These are phyloP conservation scores for Ectemnius lituratus DNA, from an alignment of 2,888 invertebrate genomes.

Conservation along the genomic window DNA sequence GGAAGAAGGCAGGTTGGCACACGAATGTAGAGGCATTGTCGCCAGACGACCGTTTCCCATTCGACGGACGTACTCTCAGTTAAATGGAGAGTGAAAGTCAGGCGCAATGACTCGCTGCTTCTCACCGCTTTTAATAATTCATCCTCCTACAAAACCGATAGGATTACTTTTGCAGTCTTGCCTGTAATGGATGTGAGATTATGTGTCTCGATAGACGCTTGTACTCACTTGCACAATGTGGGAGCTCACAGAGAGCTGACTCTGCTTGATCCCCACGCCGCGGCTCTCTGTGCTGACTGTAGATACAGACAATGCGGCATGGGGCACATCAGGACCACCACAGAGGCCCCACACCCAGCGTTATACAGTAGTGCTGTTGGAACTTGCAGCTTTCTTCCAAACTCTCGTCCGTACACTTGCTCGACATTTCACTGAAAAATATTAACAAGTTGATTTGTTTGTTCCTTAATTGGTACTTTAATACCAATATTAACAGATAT, in stretches of 20 bases:
- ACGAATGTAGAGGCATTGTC: conserved; percentile 91
- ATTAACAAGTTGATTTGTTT: neutral
- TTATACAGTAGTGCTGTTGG: conserved; percentile 80
- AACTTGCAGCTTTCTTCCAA: conserved; percentile 71
- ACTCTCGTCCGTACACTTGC: conserved; percentile 71
- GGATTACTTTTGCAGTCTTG: neutral
- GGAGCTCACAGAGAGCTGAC: conserved; percentile 84
- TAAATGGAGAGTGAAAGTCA: conserved; percentile 88
- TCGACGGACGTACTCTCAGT: conserved; percentile 88
- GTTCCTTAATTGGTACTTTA: neutral
- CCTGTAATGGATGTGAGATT: too few species aligned
- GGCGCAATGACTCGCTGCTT: conserved; percentile 84
- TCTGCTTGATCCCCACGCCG: conserved; percentile 84
- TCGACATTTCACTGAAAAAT: conserved; percentile 73
- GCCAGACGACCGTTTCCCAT: conserved; percentile 91
- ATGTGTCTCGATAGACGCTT: neutral
- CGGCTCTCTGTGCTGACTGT: conserved; percentile 84
- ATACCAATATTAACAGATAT: neutral
- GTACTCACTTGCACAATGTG: conserved; percentile 77
- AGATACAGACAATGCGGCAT: conserved; percentile 84
- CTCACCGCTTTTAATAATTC: conserved; percentile 83
- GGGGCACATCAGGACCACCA: conserved; percentile 99
- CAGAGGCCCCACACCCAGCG: conserved; percentile 99
- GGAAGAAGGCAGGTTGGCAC: conserved; percentile 91
- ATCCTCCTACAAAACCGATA: conserved; percentile 72